Evolutionary conservation across 1,140 invertebrate genomes (phyloP), one percentile per base, ranked within the genome.

Genomic region (Meloidogyne exigua): DNA sequence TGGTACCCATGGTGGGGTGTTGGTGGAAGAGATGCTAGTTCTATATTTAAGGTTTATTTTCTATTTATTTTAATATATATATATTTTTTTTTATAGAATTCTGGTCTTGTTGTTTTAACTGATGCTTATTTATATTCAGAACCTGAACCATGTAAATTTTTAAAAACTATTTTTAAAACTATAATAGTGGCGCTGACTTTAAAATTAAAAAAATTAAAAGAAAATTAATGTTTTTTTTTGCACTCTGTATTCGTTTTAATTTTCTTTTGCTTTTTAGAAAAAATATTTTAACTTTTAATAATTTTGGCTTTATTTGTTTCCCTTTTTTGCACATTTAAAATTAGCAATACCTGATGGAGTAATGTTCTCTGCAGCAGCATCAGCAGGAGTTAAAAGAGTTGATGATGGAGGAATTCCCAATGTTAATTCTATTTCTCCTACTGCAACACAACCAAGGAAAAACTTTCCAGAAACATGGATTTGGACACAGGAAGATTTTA

Each of bases 1-100:
- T 87, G 85, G 86, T 80, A 80, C 65, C 86, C 86, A 26, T 87
- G 81, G 83, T 86, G 81, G 79, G 83, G 85, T 67, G 79, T 87
- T 70, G 85, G 84, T 42, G 85, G 85, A 15, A 85, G 83, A 66
- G 85, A 87, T 78, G 86, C 85, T 26, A 79, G 62, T n/a, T 80
- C 76, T 21, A 86, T 87, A 32, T 87, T 87, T 68, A 82, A 88
- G 44, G 84, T 85, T 36, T 23, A 65, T 32, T 3, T 66, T 21
- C 4, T 73, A 68, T 65, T 69, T 21, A 4, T 32, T 75, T 64
- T 18, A 32, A 1, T 11, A 25, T 36, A 64, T 62, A 23, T 39
- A n/a, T 12, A 64, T 12, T 32, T 18, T 9, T n/a, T 25, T 84
- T 79, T 69, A 1, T 15, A 85, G 86, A 87, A 87, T 76, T 79